Evolutionary conservation across 2,797 vertebrate genomes (phyloP).

Genomic region (Nyctalus aviator): DNA sequence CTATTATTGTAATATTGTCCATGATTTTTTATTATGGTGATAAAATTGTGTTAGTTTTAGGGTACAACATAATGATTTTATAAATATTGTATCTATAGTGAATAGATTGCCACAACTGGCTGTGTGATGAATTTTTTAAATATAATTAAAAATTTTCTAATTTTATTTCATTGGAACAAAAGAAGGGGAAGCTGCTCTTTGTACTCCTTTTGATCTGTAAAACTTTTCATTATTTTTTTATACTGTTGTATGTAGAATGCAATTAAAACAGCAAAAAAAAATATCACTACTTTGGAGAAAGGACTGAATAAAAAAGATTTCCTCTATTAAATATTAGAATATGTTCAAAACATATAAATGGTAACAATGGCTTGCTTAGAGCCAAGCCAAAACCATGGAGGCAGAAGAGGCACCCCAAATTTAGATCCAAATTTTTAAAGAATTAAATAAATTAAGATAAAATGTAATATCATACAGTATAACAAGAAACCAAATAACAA

Average conservation of each 20-base stretch:
- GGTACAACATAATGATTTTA: background rate
- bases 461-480: background rate
- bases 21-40: background rate
- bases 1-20: background rate
- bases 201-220: background rate
- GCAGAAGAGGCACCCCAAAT: background rate
- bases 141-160: background rate
- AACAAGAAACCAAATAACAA: background rate
- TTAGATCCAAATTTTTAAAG: background rate
- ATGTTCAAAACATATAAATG: slow-evolving; percentile 6
- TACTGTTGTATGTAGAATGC: background rate
- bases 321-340: background rate
- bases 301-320: background rate
- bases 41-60: background rate
- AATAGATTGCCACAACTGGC: background rate
- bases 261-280: slow-evolving; percentile 34
- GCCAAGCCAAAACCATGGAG: background rate
- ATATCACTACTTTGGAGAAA: background rate
- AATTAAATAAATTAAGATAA: background rate
- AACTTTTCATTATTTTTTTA: slow-evolving; percentile 31
- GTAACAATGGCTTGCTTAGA: background rate
- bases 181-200: background rate
- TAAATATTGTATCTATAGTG: background rate
- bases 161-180: background rate
- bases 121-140: background rate